Evolutionary conservation across 2,797 vertebrate species (phyloP), one percentile per base, ranked within the genome.

Genomic region (Nannoperca australis): DNA sequence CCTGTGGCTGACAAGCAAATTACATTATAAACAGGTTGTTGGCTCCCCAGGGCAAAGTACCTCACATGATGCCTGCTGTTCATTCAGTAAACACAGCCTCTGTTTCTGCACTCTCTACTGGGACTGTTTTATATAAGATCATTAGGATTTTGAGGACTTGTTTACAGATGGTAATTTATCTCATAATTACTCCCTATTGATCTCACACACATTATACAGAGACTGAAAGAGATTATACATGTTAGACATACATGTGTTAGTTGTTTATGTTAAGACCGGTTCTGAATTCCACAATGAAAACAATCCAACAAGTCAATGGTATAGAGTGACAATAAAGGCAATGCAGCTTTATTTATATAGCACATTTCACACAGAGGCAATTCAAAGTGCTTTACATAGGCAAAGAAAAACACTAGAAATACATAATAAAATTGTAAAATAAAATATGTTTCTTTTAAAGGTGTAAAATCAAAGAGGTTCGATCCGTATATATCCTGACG

Each of bases 41-140:
- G 56, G 61, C 62, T 65, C 74, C 70, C 58, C 1, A 2, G 79
- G 59, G 50, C 76, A 73, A 75, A 81, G 66, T 14, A n/a, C 70
- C 79, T 88, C 86, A 82, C 79, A 82, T 87, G 83, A 76, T 59
- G 58, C 83, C 64, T 55, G 56, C 50, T 86, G 71, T 55, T 73
- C 79, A 38, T 76, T 60, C 62, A 69, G 58, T 38, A 70, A 80
- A 76, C 45, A 64, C 73, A 40, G 30, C 69, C 27, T 38, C 40
- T 55, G 51, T 55, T 27, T 44, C 50, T 60, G 56, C 42, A 17
- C 32, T 53, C 14, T 7, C 58, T 42, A 17, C 66, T 47, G 44
- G 34, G 1, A 32, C 44, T 20, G 49, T 58, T 84, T 81, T 49
- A 49, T 62, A 36, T 5, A 13, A 50, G 15, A 68, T 49, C 0